Evolutionary conservation across 2,113 vertebrate species (phyloP).

Genomic region (Guaruba guarouba): DNA sequence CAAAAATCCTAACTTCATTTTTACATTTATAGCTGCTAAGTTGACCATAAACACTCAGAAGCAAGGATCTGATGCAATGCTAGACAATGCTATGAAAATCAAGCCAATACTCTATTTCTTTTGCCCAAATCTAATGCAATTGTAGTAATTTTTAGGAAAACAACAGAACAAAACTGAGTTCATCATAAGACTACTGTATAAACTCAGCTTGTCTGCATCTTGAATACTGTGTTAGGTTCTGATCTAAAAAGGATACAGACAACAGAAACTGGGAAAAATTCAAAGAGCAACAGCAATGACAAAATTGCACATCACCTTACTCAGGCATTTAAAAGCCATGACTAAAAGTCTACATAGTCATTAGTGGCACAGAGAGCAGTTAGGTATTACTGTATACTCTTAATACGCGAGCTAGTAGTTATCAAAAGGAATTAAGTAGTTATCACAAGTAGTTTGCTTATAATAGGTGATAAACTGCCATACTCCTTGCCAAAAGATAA

Average conservation of each 20-base stretch:
- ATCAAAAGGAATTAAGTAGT: not conserved
- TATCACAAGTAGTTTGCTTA: not conserved
- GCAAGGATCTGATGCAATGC: fast-evolving
- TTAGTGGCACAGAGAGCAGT: not conserved
- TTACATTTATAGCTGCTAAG: not conserved
- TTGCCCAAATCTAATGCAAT: not conserved
- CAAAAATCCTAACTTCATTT: not conserved
- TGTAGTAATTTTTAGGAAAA: not conserved
- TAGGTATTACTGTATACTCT: not conserved
- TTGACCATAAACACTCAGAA: not conserved
- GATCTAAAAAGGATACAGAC: not conserved
- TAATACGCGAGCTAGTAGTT: not conserved
- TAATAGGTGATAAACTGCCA: not conserved
- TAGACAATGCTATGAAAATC: not conserved
- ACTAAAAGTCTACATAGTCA: not conserved
- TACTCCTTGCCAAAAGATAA: not conserved
- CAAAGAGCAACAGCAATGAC: not conserved
- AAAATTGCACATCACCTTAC: not conserved
- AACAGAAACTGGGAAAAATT: not conserved
- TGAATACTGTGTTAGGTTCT: not conserved
- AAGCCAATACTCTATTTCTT: not conserved
- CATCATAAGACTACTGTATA: not conserved
- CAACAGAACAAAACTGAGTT: not conserved
- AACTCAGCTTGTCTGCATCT: not conserved
- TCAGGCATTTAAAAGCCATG: not conserved